These are phyloP conservation scores for Nowickia ferox DNA, from an alignment of 2,888 invertebrate genomes.

Conservation along the genomic window DNA sequence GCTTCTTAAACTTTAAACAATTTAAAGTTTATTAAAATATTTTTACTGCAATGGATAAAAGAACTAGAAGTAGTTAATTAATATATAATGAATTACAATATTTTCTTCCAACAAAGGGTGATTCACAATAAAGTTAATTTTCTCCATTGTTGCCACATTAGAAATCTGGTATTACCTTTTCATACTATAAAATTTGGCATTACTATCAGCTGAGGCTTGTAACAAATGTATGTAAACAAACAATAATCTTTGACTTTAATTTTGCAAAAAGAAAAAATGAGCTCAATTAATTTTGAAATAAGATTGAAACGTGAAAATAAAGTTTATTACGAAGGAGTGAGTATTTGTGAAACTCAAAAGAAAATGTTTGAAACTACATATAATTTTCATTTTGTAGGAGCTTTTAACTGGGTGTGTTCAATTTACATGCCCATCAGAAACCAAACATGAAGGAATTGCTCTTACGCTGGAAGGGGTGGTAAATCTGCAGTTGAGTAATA, in stretches of 20 bases:
- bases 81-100: too few relatives aligned
- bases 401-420: slow-evolving; percentile 91
- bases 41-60: too few relatives aligned
- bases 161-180: background rate
- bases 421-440: slow-evolving; percentile 90
- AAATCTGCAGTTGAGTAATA: slow-evolving; percentile 91
- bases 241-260: background rate
- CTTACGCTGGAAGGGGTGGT: slow-evolving; percentile 94
- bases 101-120: background rate
- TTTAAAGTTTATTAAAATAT: too few relatives aligned
- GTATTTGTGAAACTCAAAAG: slow-evolving; percentile 76
- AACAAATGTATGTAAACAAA: background rate
- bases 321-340: slow-evolving; percentile 94
- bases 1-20: too few relatives aligned
- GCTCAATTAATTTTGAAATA: slow-evolving; percentile 88
- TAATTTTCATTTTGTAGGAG: slow-evolving; percentile 86
- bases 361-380: background rate
- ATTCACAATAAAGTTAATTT: background rate
- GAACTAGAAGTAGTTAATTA: too few relatives aligned
- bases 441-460: slow-evolving; percentile 96
- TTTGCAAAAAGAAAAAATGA: slow-evolving; percentile 74
- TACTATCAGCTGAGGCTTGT: slow-evolving; percentile 38
- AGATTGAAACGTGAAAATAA: slow-evolving; percentile 93
- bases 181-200: slow-evolving; percentile 19
- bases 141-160: too few relatives aligned